Evolutionary conservation across 2,797 vertebrate species (phyloP).

Genomic region (Lepus oiostolus): DNA sequence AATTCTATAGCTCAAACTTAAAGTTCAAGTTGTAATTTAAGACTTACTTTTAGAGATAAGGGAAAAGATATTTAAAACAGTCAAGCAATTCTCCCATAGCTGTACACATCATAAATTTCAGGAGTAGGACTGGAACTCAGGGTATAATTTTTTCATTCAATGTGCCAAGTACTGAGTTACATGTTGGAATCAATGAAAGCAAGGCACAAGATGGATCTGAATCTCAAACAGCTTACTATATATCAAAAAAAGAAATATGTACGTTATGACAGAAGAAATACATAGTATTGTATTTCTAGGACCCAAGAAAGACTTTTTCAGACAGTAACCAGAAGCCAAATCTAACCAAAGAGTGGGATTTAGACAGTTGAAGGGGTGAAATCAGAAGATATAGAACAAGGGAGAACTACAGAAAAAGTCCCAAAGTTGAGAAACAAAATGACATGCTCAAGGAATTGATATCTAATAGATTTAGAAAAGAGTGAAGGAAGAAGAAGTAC

Average conservation of each 20-base stretch:
- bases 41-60: slow-evolving; percentile 17
- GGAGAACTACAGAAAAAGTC: neutral
- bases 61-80: neutral
- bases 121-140: neutral
- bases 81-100: neutral
- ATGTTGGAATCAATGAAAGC: neutral
- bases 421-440: neutral
- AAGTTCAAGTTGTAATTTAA: neutral
- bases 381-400: neutral
- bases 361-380: neutral
- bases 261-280: neutral
- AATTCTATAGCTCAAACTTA: slow-evolving; percentile 23
- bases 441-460: neutral
- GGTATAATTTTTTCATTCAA: neutral
- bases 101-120: slow-evolving; percentile 5
- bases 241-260: neutral
- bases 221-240: neutral
- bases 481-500: neutral
- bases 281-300: neutral
- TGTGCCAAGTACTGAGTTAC: neutral
- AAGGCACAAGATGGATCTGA: neutral
- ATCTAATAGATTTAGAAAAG: slow-evolving; percentile 4
- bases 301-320: slow-evolving; percentile 15
- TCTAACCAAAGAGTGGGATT: slow-evolving; percentile 12
- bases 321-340: neutral